Percentiles rank a stretch among this genome's conserved stretches.
These are phyloP conservation scores for Lasioglossum villosulum DNA, from an alignment of 2,888 invertebrate species.

Conservation along the genomic window DNA sequence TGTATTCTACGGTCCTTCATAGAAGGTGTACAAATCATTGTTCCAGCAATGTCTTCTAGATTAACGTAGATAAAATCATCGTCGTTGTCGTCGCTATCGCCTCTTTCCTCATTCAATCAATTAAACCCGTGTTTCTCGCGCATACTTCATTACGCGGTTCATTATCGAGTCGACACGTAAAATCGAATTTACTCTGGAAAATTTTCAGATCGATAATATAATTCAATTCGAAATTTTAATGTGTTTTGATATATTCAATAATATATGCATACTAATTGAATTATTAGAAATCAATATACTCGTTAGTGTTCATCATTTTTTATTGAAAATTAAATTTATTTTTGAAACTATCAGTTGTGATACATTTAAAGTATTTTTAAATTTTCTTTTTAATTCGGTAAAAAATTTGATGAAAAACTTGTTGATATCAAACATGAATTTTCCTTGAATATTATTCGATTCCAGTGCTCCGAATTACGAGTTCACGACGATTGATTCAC, in stretches of 20 bases:
- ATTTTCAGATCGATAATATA: neutral
- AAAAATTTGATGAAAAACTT: neutral
- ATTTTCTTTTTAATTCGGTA: neutral
- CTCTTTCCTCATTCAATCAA: slow-evolving; percentile 46
- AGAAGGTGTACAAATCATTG: slow-evolving; percentile 83
- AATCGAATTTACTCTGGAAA: slow-evolving; percentile 62
- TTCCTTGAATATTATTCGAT: slow-evolving; percentile 61
- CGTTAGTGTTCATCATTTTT: neutral
- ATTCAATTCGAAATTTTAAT: neutral
- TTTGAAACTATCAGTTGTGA: neutral
- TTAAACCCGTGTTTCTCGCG: slow-evolving; percentile 43
- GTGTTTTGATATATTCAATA: neutral
- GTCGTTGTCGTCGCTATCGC: slow-evolving; percentile 72
- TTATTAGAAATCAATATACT: neutral
- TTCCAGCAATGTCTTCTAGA: slow-evolving; percentile 82
- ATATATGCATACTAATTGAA: neutral
- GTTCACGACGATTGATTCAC: slow-evolving; percentile 61
- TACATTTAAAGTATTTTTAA: neutral
- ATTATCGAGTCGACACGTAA: slow-evolving; percentile 36
- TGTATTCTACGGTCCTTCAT: slow-evolving; percentile 82
- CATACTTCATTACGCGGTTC: slow-evolving; percentile 21
- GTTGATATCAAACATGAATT: neutral
- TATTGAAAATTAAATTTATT: neutral
- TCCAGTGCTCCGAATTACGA: slow-evolving; percentile 56
- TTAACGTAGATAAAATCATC: slow-evolving; percentile 81